Base-by-base conservation (phyloP, 2,797 vertebrate species). In the Notamacropus eugenii region DNA sequence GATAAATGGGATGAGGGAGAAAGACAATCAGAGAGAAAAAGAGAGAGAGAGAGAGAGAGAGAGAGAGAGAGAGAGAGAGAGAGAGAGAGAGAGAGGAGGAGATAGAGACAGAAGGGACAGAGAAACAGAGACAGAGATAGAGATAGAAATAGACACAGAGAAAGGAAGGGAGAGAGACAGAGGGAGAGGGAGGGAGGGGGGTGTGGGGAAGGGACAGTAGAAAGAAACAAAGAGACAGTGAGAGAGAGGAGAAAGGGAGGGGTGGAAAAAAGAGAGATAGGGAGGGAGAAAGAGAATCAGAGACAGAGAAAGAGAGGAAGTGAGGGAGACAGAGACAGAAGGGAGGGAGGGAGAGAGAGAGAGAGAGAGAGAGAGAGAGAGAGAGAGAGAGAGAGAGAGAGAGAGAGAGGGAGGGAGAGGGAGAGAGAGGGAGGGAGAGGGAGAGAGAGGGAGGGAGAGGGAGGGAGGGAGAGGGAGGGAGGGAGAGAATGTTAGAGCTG, bases 371-470 rank as follows among this genome's bases (percentile, higher is more conserved):
- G 4, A 67, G 14, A 67, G 14, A 67, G 0, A 67, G 34, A 67
- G 34, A 16, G 4, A 16, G 31, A 14, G 13, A 67, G 31, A 67
- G 13, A 34, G 13, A n/a, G 16, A 67, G 3, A 14, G 13, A 62
- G 13, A 34, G 59, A 62, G 11, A 11, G 34, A 16, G 14, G 0
- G 11, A n/a, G 1, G 1, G 34, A 11, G 16, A 16, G 0, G 1
- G 13, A 34, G 13, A 2, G 29, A 58, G 10, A 3, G 2, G 13
- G 59, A 34, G 59, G 34, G 0, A 62, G 11, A 62, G 29, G 28
- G 56, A 57, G 24, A 57, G 56, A 57, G 56, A 57, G 6, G 29
- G 28, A 29, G 9, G 11, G 31, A 16, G 4, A 67, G 59, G 14
- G 13, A n/a, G 59, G 14, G 29, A 34, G 59, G 40, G 16, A 40